phyloP scores from a whole-genome alignment of 2,797 vertebrate species.

The Halcyon smyrnensis region DNA sequence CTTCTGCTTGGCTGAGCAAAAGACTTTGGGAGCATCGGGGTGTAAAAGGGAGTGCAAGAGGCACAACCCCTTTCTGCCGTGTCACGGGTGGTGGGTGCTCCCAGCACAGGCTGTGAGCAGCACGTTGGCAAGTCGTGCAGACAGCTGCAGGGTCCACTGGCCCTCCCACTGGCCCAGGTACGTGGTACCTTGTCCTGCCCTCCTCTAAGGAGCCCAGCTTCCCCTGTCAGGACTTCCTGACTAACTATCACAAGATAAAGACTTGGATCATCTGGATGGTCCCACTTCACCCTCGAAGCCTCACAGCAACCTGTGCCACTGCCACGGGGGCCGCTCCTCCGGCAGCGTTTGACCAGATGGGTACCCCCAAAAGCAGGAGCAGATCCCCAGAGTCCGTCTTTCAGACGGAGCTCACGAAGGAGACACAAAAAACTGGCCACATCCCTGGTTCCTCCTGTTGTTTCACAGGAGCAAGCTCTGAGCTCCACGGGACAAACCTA shows the following conservation, averaged over 20 bases:
- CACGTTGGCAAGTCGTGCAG: rapidly evolving
- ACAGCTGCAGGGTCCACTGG: rapidly evolving
- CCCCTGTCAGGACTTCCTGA: not conserved
- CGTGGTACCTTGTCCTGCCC: not conserved
- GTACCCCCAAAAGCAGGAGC: not conserved
- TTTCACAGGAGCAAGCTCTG: not conserved
- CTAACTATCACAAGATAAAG: not conserved
- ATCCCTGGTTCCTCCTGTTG: not conserved
- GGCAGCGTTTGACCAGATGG: not conserved
- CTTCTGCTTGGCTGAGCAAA: not conserved
- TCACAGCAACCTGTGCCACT: not conserved
- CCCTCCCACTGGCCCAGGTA: rapidly evolving
- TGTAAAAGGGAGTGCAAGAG: rapidly evolving
- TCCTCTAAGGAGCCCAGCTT: not conserved
- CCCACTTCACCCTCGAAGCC: rapidly evolving
- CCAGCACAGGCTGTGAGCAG: not conserved
- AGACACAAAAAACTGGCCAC: not conserved
- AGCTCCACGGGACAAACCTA: not conserved
- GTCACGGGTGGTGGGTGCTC: not conserved
- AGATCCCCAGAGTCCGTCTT: not conserved
- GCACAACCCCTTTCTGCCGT: not conserved
- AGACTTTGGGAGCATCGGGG: not conserved
- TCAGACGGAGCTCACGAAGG: not conserved
- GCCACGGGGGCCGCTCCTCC: not conserved
- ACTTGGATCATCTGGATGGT: not conserved